These are phyloP conservation scores for Siniperca undulata DNA, from an alignment of 2,797 vertebrate species.

Conservation along the genomic window DNA sequence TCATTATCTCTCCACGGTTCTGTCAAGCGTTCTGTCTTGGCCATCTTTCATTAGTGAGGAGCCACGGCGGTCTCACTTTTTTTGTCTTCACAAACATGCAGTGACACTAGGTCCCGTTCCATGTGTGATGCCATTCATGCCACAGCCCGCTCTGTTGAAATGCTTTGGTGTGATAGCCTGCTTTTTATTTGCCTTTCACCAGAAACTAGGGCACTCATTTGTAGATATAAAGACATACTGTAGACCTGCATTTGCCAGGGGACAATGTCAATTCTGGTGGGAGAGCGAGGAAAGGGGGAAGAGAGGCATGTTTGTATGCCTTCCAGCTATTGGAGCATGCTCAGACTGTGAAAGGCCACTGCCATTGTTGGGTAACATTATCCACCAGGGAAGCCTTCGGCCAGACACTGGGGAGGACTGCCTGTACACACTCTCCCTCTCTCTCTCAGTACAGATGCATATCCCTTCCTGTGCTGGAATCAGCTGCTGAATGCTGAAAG, in stretches of 20 bases:
- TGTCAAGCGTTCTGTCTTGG: constrained; percentile 20
- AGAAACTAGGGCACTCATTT: constrained; percentile 59
- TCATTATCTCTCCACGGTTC: constrained; percentile 31
- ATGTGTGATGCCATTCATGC: constrained; percentile 36
- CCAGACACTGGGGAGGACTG: constrained; percentile 68
- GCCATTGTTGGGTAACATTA: constrained; percentile 82
- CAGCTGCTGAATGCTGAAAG: constrained; percentile 71
- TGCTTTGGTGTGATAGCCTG: constrained; percentile 31
- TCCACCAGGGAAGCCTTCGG: constrained; percentile 77
- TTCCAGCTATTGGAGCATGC: constrained; percentile 74
- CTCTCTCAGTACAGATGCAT: constrained; percentile 50
- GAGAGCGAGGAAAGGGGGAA: constrained; percentile 44
- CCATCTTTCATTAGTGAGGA: constrained; percentile 37
- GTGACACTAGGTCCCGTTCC: constrained; percentile 10
- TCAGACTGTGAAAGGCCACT: constrained; percentile 78
- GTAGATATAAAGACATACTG: constrained; percentile 61
- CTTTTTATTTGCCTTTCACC: constrained; percentile 52
- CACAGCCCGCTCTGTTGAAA: constrained; percentile 26
- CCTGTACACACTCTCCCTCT: constrained; percentile 44
- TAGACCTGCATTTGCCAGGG: constrained; percentile 59
- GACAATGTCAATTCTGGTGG: constrained; percentile 63
- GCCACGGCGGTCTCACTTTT: constrained; percentile 2
- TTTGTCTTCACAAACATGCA: constrained; percentile 16
- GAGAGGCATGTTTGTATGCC: constrained; percentile 73
- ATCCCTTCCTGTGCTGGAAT: constrained; percentile 64